Conservation (phyloP, 2,797 vertebrate species). For the Leptoclinus maculatus region DNA sequence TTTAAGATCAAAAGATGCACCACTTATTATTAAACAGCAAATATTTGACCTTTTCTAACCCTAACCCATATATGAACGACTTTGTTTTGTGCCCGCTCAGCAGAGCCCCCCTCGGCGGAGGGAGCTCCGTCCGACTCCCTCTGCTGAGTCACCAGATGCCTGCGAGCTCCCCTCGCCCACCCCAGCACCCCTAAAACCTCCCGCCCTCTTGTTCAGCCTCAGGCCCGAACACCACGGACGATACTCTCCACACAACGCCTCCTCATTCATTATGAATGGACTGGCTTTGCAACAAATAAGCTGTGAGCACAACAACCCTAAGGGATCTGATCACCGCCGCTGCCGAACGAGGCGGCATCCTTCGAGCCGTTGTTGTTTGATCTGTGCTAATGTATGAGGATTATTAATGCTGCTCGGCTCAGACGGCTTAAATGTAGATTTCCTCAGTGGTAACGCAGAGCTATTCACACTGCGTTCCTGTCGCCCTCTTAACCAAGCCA, state of each 20-base stretch:
- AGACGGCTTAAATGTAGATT: slow-evolving; percentile 30
- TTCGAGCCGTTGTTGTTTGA: slow-evolving; percentile 11
- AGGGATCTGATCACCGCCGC: slow-evolving; percentile 12
- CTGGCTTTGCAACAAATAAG: slow-evolving; percentile 16
- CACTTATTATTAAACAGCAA: neutral
- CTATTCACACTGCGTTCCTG: neutral
- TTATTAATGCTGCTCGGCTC: slow-evolving; percentile 32
- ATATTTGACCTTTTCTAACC: neutral
- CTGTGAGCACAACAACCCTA: slow-evolving; percentile 16
- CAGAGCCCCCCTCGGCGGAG: neutral
- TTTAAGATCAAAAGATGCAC: neutral
- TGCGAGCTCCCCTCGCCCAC: neutral
- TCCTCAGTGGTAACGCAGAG: slow-evolving; percentile 1
- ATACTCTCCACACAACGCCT: slow-evolving; percentile 2
- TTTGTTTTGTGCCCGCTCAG: slow-evolving; percentile 25
- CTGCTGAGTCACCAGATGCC: slow-evolving; percentile 62
- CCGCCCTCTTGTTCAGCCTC: slow-evolving; percentile 7
- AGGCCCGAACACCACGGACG: slow-evolving; percentile 30
- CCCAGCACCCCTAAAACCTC: slow-evolving; percentile 16
- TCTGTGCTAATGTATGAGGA: slow-evolving; percentile 3
- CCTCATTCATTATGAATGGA: slow-evolving; percentile 41
- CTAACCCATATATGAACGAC: no score
- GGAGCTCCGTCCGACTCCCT: slow-evolving; percentile 10
- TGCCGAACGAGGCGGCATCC: neutral
- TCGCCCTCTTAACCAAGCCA: slow-evolving; percentile 10